A percentile compares a stretch with the other conserved stretches of the same genome.
Evolutionary conservation across 1,140 invertebrate species (phyloP).

Genomic region (Neodiprion pinetum): DNA sequence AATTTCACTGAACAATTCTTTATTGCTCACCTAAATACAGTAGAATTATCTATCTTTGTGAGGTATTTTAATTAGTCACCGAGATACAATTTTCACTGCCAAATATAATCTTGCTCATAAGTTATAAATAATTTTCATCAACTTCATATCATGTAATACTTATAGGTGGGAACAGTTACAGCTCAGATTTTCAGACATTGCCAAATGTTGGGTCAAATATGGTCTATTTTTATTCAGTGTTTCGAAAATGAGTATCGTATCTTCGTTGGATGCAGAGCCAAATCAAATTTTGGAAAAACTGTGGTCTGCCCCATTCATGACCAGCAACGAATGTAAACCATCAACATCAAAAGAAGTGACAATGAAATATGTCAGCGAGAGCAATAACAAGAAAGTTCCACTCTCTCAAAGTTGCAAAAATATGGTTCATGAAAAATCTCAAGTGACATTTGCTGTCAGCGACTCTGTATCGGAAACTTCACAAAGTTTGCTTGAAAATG

Average conservation of each 20-base stretch:
- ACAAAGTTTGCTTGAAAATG: constrained; percentile 5
- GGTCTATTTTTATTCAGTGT: constrained; percentile 65
- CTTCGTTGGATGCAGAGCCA: constrained; percentile 49
- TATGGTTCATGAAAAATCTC: constrained; percentile 7
- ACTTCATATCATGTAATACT: not conserved
- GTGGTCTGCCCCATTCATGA: constrained; percentile 21
- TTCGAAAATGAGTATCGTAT: constrained; percentile 61
- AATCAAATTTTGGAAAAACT: constrained; percentile 25
- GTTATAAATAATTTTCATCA: constrained; percentile 1
- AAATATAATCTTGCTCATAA: not conserved
- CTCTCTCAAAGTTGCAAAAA: not conserved
- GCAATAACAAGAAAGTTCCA: not conserved
- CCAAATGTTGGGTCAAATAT: constrained; percentile 72
- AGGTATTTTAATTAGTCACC: too few species aligned
- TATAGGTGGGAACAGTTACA: constrained; percentile 61
- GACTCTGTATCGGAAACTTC: not conserved
- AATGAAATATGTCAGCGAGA: not conserved
- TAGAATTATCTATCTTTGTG: too few species aligned
- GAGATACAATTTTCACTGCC: too few species aligned
- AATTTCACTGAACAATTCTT: not conserved
- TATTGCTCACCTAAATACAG: not conserved
- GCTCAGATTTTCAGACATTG: constrained; percentile 66
- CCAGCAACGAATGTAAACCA: constrained; percentile 5
- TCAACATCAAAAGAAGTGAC: not conserved
- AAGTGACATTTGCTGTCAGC: not conserved